Conservation (phyloP, 2,797 vertebrate genomes). For the Anolis apletophallus region DNA sequence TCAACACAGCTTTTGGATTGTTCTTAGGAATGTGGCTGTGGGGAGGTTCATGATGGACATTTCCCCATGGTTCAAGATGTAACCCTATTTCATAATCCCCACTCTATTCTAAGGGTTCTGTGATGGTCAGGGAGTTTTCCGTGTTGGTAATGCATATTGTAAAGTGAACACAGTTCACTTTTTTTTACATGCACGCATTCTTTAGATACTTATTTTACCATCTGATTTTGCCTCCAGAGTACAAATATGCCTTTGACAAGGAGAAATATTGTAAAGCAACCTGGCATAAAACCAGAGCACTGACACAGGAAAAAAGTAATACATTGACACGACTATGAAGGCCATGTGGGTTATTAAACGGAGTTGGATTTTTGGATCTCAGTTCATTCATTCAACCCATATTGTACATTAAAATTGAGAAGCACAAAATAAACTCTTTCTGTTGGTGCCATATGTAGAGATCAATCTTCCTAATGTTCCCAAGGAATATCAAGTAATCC, state of each 20-base stretch:
- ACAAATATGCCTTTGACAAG: conserved; percentile 1
- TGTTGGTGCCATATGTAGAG: conserved; percentile 44
- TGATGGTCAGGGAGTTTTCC: neutral
- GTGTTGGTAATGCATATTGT: neutral
- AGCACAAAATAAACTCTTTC: neutral
- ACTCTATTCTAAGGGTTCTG: too few species aligned
- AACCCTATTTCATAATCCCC: too few species aligned
- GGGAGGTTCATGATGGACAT: too few species aligned
- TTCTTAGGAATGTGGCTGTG: too few species aligned
- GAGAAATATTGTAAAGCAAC: neutral
- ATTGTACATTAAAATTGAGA: neutral
- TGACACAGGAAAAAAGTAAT: too few species aligned
- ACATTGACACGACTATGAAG: neutral
- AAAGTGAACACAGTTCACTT: neutral
- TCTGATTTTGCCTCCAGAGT: neutral
- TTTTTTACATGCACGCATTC: neutral
- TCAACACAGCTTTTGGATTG: too few species aligned
- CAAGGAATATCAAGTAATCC: conserved; percentile 59
- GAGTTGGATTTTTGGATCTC: neutral
- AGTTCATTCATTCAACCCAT: neutral
- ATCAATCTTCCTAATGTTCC: conserved; percentile 65
- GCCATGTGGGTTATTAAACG: neutral
- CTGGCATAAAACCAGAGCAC: neutral
- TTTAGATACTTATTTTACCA: neutral
- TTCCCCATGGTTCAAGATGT: too few species aligned